Conservation (phyloP, 2,797 vertebrate genomes). For the Sternotherus odoratus region DNA sequence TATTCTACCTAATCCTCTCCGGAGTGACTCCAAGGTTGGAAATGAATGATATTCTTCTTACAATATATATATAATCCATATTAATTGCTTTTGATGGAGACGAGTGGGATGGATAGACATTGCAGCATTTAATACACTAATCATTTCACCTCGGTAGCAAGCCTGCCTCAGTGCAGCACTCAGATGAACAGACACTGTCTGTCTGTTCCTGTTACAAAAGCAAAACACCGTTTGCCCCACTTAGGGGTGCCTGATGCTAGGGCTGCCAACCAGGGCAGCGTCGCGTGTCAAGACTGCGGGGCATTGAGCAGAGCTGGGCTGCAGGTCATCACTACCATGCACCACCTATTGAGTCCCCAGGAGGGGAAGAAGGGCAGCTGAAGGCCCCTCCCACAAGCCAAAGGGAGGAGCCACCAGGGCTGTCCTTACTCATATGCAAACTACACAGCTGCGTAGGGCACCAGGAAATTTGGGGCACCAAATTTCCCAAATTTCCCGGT, state of each 20-base stretch:
- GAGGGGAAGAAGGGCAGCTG: too few relatives aligned
- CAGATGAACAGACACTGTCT: neutral
- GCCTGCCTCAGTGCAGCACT: neutral
- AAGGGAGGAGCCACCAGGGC: too few relatives aligned
- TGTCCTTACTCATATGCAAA: too few relatives aligned
- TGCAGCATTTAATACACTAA: slow-evolving; percentile 60
- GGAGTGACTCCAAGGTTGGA: slow-evolving; percentile 78
- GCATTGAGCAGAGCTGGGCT: neutral
- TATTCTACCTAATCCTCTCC: slow-evolving; percentile 78
- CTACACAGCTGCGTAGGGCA: too few relatives aligned
- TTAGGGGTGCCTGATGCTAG: neutral
- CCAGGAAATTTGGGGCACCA: too few relatives aligned
- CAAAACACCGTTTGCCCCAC: fast-evolving
- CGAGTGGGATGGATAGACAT: slow-evolving; percentile 67
- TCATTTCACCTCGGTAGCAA: slow-evolving; percentile 59
- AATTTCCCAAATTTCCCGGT: too few relatives aligned
- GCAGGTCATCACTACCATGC: neutral
- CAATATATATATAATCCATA: slow-evolving; percentile 76
- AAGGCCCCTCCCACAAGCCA: too few relatives aligned
- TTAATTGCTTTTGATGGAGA: slow-evolving; percentile 77
- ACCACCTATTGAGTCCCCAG: too few relatives aligned
- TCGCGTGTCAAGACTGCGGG: fast-evolving
- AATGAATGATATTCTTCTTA: slow-evolving; percentile 77
- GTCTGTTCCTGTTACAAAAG: neutral
- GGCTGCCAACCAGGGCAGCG: neutral